Evolutionary conservation across 2,113 vertebrate species (phyloP).

Genomic region (Potamarius usumacintae): DNA sequence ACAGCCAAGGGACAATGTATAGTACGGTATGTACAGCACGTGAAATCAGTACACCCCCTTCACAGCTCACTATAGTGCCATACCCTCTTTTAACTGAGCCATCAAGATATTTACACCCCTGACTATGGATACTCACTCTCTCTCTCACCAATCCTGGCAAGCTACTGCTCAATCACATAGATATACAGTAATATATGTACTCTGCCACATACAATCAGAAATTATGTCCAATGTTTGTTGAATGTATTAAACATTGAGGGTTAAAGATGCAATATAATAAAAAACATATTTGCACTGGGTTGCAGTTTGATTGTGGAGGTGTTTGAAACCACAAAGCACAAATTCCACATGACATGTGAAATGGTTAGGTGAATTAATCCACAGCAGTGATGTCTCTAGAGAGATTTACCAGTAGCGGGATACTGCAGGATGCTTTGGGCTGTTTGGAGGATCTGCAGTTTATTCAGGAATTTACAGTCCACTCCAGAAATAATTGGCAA

Average conservation of each 20-base stretch:
- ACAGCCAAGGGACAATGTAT: background rate
- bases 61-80: background rate
- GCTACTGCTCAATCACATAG: background rate
- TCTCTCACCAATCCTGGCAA: background rate
- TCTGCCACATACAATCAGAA: constrained; percentile 17
- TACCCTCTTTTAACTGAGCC: background rate
- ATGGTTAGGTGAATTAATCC: constrained; percentile 22
- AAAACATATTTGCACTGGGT: background rate
- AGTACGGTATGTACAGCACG: constrained; percentile 3
- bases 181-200: constrained; percentile 23
- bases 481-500: constrained; percentile 26
- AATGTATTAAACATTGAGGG: constrained; percentile 12
- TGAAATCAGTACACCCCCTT: background rate
- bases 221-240: constrained; percentile 17
- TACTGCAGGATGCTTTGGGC: constrained; percentile 61
- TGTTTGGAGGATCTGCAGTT: constrained; percentile 65
- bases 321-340: constrained; percentile 27
- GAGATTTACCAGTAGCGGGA: constrained; percentile 50
- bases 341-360: constrained; percentile 22
- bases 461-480: constrained; percentile 64
- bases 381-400: constrained; percentile 14
- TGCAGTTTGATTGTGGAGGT: constrained; percentile 17
- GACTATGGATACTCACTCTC: background rate
- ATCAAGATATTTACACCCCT: background rate
- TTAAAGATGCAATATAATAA: constrained; percentile 30